A percentile compares a stretch with the other conserved stretches of the same genome.
Conservation (phyloP, 1,140 invertebrate genomes). For the Bombus picipes region DNA sequence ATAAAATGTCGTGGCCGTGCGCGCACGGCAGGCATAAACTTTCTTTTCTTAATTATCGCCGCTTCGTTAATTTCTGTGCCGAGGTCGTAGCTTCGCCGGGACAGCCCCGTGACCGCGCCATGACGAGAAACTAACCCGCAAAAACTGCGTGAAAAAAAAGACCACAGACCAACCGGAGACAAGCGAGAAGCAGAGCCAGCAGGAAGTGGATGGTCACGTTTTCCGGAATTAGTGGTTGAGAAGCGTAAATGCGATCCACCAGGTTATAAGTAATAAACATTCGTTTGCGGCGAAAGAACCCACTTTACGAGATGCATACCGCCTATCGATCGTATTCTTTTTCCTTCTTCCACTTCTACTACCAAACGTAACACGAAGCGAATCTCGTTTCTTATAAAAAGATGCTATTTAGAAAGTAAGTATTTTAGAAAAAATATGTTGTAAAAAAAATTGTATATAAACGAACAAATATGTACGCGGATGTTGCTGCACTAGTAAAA, state of each 20-base stretch:
- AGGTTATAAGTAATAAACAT: conserved; percentile 46
- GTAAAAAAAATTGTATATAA: no score
- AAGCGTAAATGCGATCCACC: conserved; percentile 38
- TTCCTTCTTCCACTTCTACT: no score
- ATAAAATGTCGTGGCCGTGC: conserved; percentile 62
- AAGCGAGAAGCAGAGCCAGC: conserved; percentile 6
- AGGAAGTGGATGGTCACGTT: conserved; percentile 40
- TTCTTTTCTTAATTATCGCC: conserved; percentile 72
- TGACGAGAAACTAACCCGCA: conserved; percentile 3
- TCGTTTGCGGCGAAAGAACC: conserved; percentile 6
- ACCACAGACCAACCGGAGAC: neutral
- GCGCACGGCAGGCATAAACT: conserved; percentile 58
- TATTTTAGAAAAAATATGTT: no score
- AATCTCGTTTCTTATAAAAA: no score
- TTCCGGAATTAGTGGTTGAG: conserved; percentile 61
- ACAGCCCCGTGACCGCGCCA: neutral
- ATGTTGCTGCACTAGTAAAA: no score
- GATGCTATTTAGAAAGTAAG: no score
- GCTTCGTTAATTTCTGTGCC: conserved; percentile 71
- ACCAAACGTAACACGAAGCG: no score
- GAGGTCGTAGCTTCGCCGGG: conserved; percentile 47
- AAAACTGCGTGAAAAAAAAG: conserved; percentile 17
- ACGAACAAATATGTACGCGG: no score
- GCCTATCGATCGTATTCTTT: neutral
- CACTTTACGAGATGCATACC: conserved; percentile 35